Evolutionary conservation across 2,888 invertebrate species (phyloP).

Genomic region (Pogonocherus hispidulus): DNA sequence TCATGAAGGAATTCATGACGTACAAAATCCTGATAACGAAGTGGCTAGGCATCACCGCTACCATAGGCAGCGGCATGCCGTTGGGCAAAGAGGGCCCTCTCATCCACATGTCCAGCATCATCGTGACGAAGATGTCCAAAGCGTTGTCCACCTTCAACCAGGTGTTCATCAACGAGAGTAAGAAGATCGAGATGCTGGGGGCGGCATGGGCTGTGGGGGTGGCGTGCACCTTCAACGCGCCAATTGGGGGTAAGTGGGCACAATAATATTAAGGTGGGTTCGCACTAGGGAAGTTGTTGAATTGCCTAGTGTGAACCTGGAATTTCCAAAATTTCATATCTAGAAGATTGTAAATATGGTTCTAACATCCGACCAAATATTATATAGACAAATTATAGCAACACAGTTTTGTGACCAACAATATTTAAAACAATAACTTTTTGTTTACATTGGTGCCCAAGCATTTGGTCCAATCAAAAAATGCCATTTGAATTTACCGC

Average conservation of each 20-base stretch:
- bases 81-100: slow-evolving; percentile 99
- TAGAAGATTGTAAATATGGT: too few species aligned
- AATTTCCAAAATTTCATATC: too few species aligned
- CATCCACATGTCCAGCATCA: slow-evolving; percentile 97
- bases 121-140: slow-evolving; percentile 91
- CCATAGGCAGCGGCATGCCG: slow-evolving; percentile 94
- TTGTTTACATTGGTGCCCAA: too few species aligned
- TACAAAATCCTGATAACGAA: slow-evolving; percentile 94
- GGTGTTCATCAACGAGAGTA: slow-evolving; percentile 92
- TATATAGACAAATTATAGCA: too few species aligned
- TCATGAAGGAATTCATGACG: slow-evolving; percentile 95
- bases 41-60: slow-evolving; percentile 90
- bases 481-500: too few species aligned
- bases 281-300: too few species aligned
- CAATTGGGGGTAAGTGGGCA: slow-evolving; percentile 86
- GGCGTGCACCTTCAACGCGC: slow-evolving; percentile 93
- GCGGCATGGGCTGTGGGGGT: slow-evolving; percentile 98
- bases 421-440: too few species aligned
- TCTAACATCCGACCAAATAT: too few species aligned
- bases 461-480: too few species aligned
- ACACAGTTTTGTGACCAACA: too few species aligned
- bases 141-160: slow-evolving; percentile 92
- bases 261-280: too few species aligned
- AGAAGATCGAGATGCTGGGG: slow-evolving; percentile 96
- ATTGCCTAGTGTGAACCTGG: too few species aligned